Evolutionary conservation across 2,797 vertebrate species (phyloP).

Genomic region (Discoglossus pictus): DNA sequence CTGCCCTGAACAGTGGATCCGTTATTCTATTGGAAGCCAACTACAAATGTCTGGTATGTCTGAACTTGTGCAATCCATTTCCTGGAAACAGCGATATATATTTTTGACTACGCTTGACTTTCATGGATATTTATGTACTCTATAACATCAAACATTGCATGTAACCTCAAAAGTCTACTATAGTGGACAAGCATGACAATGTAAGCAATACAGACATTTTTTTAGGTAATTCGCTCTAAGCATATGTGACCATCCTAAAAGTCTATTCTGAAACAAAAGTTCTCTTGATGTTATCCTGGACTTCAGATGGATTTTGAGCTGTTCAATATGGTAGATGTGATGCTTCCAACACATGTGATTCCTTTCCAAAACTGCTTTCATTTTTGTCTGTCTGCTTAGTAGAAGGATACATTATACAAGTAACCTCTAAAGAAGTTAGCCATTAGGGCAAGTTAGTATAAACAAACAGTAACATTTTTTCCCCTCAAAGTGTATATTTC

Average conservation of each 20-base stretch:
- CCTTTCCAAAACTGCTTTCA: conserved; percentile 20
- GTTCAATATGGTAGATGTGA: conserved; percentile 31
- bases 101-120: background rate
- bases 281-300: conserved; percentile 8
- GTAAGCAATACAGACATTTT: background rate
- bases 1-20: background rate
- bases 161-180: background rate
- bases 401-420: conserved; percentile 15
- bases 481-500: background rate
- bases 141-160: background rate
- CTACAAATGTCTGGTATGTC: conserved; percentile 31
- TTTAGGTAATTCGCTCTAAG: background rate
- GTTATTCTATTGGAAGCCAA: background rate
- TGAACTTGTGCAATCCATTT: conserved; percentile 35
- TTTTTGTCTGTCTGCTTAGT: conserved; percentile 19
- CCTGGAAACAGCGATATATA: conserved; percentile 11
- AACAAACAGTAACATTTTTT: conserved; percentile 18
- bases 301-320: conserved; percentile 14
- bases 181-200: conserved; percentile 5
- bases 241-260: background rate
- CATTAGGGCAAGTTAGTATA: conserved; percentile 6
- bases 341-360: conserved; percentile 17
- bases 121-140: background rate
- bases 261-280: background rate
- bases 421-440: conserved; percentile 4